Conservation (phyloP, 2,797 vertebrate species). For the Linurgus olivaceus region DNA sequence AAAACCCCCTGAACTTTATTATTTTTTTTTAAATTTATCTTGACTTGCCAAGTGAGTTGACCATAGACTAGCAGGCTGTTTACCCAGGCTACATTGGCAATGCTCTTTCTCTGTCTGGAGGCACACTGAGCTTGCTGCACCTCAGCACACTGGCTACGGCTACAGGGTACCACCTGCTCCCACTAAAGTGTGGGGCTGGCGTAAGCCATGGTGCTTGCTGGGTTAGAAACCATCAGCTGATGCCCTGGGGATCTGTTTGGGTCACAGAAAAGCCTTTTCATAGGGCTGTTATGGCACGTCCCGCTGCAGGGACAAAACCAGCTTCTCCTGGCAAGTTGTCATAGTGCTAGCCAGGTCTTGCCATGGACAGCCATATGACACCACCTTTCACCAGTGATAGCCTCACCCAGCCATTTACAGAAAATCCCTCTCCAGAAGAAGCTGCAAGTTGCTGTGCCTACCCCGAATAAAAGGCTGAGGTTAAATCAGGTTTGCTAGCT, state of each 20-base stretch:
- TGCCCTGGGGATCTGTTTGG: background rate
- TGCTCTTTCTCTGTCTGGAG: background rate
- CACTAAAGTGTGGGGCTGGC: background rate
- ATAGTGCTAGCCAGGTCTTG: background rate
- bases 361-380: background rate
- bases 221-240: background rate
- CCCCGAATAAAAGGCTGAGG: background rate
- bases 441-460: background rate
- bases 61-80: background rate
- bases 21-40: background rate
- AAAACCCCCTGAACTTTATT: background rate
- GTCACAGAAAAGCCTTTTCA: background rate
- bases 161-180: rapidly evolving
- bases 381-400: background rate
- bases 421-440: background rate
- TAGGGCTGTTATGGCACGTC: rapidly evolving
- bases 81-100: background rate
- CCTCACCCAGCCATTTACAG: background rate
- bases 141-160: rapidly evolving
- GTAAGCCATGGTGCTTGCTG: background rate
- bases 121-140: background rate
- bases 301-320: background rate
- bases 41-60: background rate
- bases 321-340: background rate
- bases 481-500: conserved; percentile 11